These are phyloP conservation scores for Chloroceryle aenea DNA, from an alignment of 2,113 vertebrate genomes.

Conservation along the genomic window DNA sequence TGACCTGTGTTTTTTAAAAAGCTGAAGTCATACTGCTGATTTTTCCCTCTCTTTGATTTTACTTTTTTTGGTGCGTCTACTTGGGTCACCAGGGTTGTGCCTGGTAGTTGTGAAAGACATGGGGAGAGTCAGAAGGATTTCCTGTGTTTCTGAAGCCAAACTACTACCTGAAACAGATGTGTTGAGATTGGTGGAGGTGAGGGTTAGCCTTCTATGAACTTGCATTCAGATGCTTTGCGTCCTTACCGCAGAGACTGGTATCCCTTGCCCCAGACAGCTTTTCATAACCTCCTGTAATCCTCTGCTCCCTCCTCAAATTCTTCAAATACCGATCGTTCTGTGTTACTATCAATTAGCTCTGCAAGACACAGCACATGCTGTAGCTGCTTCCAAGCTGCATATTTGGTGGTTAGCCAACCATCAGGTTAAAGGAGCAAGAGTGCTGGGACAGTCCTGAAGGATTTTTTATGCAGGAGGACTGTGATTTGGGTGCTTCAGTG, in stretches of 20 bases:
- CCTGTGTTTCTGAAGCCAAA: not conserved
- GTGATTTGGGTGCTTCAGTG: not conserved
- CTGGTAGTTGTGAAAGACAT: not conserved
- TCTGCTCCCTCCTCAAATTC: slow-evolving; percentile 28
- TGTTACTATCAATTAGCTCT: slow-evolving; percentile 26
- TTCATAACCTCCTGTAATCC: not conserved
- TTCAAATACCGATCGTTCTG: not conserved
- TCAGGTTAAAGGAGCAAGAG: not conserved
- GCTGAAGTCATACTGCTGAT: not conserved
- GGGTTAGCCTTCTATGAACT: not conserved
- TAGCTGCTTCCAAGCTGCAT: not conserved
- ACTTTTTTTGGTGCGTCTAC: not conserved
- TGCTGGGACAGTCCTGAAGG: not conserved
- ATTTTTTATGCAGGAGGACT: not conserved
- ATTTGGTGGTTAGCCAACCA: not conserved
- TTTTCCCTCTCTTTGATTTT: not conserved
- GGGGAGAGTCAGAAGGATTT: not conserved
- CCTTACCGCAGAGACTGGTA: not conserved
- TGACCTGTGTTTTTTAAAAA: not conserved
- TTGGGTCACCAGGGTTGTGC: not conserved
- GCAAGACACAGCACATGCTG: not conserved
- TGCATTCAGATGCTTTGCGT: accelerated
- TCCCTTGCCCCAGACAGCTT: not conserved
- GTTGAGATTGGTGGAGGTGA: accelerated
- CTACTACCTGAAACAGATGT: accelerated